Percentiles rank a stretch among this genome's conserved stretches.
phyloP scores from a whole-genome alignment of 2,888 invertebrate genomes.

The Ochropleura plecta region DNA sequence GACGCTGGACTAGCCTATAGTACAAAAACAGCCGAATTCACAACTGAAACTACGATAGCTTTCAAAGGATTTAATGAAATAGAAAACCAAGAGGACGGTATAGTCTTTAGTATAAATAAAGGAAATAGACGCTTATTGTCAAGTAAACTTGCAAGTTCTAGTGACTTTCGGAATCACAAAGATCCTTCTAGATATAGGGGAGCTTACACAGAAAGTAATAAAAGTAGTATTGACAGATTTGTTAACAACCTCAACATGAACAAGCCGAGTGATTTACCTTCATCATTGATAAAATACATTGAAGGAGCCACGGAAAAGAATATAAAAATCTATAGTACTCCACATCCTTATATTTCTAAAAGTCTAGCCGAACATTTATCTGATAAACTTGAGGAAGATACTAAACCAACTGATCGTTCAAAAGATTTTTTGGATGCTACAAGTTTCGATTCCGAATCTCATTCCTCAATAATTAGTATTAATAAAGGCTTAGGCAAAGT shows the following conservation, averaged over 20 bases:
- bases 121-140: constrained; percentile 64
- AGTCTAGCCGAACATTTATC: too few relatives aligned
- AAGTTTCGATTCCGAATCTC: background rate
- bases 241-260: constrained; percentile 2
- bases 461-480: constrained; percentile 18
- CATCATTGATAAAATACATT: constrained; percentile 14
- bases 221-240: constrained; percentile 21
- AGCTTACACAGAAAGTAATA: background rate
- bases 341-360: background rate
- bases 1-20: background rate
- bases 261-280: background rate
- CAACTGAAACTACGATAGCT: background rate
- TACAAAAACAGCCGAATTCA: background rate
- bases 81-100: background rate
- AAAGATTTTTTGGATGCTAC: too few relatives aligned
- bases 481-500: constrained; percentile 23
- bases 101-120: background rate
- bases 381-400: background rate
- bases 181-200: background rate
- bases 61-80: background rate
- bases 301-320: constrained; percentile 32
- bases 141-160: background rate
- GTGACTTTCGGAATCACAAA: background rate
- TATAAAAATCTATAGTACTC: constrained; percentile 38
- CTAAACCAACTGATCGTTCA: accelerated